Evolutionary conservation across 2,113 vertebrate species (phyloP), one percentile per base, ranked within the genome.

Genomic region (Colistium nudipinnis): DNA sequence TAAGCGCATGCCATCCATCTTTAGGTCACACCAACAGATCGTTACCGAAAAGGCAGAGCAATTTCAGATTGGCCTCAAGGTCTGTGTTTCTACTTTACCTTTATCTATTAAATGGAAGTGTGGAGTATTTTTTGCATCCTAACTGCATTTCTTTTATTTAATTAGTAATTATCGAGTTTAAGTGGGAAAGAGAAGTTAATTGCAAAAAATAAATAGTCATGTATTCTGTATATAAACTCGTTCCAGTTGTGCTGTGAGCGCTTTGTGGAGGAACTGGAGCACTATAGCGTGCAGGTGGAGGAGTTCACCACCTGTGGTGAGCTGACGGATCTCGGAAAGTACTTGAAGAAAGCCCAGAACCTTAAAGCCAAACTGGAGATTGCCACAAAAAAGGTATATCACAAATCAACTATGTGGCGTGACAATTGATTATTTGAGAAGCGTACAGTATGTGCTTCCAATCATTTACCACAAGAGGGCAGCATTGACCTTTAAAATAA

Each of bases 1-100:
- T 22, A 61, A 74, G 16, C 89, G 93, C 20, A 95, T 97, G 94
- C 92, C 93, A 22, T 91, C 70, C n/a, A 88, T 96, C 80, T 96
- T 97, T 70, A 90, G 93, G 2, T 90, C 94, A 38, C 94, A 97
- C 83, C 74, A 75, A 22, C 90, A 91, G 55, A 96, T 96, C 9
- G 25, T 93, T 24, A 59, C 80, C 35, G 92, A 94, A 36, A 97
- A 94, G 84, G 93, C 89, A 2, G 83, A 90, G 14, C 92, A 93
- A 35, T 96, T 95, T 82, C 95, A 97, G 86, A 87, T 86, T 7
- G 85, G 78, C 16, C 94, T 97, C 33, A 94, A 95, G 94, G 95
- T 97, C 65, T 74, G 44, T 71, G 11, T 66, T 35, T 55, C 43
- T 55, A 13, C 31, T 64, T 43, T 30, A 52, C 9, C 4, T 6